A percentile compares a stretch with the other conserved stretches of the same genome.
These are phyloP conservation scores for Semaprochilodus insignis DNA, from an alignment of 2,797 vertebrate species.

Conservation along the genomic window DNA sequence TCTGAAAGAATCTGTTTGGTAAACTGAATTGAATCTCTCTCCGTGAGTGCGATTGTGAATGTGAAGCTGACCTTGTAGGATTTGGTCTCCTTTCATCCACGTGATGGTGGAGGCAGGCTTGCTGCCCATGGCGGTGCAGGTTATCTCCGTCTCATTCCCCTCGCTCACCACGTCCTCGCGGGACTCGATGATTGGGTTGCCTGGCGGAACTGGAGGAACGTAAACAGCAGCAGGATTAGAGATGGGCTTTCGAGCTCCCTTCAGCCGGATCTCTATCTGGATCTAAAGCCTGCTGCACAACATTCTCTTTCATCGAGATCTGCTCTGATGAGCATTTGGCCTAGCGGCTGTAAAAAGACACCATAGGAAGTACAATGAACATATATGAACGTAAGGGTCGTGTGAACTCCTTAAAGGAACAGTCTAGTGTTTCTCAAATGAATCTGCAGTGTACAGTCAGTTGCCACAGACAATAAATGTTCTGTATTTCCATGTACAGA, in stretches of 20 bases:
- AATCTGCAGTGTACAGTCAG: too few relatives aligned
- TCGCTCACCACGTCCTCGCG: conserved; percentile 91
- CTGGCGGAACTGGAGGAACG: conserved; percentile 87
- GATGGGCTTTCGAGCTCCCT: conserved; percentile 40
- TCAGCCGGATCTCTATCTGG: conserved; percentile 51
- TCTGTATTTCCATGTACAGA: too few relatives aligned
- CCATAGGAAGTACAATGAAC: conserved; percentile 5
- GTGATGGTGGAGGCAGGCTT: conserved; percentile 93
- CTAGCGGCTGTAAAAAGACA: conserved; percentile 9
- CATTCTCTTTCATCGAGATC: conserved; percentile 51
- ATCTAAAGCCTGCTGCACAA: conserved; percentile 51
- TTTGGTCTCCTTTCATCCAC: conserved; percentile 96
- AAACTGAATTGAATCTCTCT: background rate
- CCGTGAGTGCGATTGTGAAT: conserved; percentile 11
- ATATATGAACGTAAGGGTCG: background rate
- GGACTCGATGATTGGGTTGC: conserved; percentile 92
- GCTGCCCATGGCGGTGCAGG: conserved; percentile 94
- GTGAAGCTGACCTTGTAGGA: conserved; percentile 84
- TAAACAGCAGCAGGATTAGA: conserved; percentile 59
- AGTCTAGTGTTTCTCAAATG: background rate
- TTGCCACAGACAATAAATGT: too few relatives aligned
- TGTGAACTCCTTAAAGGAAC: background rate
- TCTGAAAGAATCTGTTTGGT: background rate
- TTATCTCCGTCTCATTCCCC: conserved; percentile 97
- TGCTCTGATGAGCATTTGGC: conserved; percentile 6